phyloP scores from a whole-genome alignment of 2,113 vertebrate species.

The Dasypus novemcinctus region DNA sequence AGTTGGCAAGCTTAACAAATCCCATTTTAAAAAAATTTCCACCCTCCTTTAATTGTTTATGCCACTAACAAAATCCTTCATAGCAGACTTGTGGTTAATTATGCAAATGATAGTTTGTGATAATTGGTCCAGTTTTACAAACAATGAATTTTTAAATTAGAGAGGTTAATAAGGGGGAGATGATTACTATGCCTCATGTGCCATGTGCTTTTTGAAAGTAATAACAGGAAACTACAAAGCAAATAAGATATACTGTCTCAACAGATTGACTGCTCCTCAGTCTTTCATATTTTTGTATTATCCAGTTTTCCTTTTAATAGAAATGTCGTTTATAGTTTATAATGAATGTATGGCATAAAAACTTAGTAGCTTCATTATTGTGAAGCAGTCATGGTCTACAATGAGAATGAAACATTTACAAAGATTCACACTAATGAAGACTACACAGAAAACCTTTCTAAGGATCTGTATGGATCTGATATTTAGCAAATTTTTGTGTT shows the following conservation, averaged over 20 bases:
- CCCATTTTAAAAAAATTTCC: slow-evolving; percentile 66
- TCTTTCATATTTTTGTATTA: slow-evolving; percentile 75
- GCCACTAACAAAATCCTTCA: slow-evolving; percentile 70
- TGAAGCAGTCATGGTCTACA: slow-evolving; percentile 71
- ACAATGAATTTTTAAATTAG: slow-evolving; percentile 68
- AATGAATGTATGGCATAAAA: slow-evolving; percentile 59
- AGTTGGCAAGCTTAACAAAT: slow-evolving; percentile 69
- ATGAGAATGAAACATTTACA: slow-evolving; percentile 70
- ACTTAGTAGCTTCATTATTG: slow-evolving; percentile 65
- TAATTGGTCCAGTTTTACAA: slow-evolving; percentile 73
- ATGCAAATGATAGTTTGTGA: slow-evolving; percentile 74
- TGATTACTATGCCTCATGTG: slow-evolving; percentile 64
- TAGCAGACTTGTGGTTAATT: slow-evolving; percentile 73
- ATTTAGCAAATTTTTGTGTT: slow-evolving; percentile 83
- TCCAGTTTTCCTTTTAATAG: slow-evolving; percentile 69
- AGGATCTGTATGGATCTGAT: slow-evolving; percentile 92
- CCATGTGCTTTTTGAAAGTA: slow-evolving; percentile 64
- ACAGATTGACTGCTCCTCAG: slow-evolving; percentile 61
- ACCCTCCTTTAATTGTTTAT: slow-evolving; percentile 61
- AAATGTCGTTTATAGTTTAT: slow-evolving; percentile 69
- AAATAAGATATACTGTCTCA: slow-evolving; percentile 59
- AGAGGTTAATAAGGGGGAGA: slow-evolving; percentile 67
- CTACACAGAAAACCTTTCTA: slow-evolving; percentile 91
- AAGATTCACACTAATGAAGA: slow-evolving; percentile 90
- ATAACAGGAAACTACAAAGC: slow-evolving; percentile 67